phyloP scores from a whole-genome alignment of 1,140 invertebrate species.

The Aradophagus sp. region DNA sequence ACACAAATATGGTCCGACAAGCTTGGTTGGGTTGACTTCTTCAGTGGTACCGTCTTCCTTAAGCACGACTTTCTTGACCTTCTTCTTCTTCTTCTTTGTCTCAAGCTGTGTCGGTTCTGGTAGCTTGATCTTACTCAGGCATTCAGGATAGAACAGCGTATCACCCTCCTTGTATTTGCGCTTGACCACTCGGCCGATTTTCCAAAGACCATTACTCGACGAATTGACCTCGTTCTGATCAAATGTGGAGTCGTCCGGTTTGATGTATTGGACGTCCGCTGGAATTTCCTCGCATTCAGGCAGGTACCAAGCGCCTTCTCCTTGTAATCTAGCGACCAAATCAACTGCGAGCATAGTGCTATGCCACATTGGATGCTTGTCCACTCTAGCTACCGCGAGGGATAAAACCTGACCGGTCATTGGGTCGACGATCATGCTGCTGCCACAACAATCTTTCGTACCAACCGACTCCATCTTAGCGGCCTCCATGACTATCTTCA shows the following conservation, averaged over 20 bases:
- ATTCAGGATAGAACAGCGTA: constrained; percentile 62
- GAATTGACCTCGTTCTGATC: constrained; percentile 33
- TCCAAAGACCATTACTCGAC: constrained; percentile 36
- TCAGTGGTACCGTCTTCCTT: constrained; percentile 52
- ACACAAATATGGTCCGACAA: constrained; percentile 86
- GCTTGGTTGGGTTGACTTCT: constrained; percentile 12
- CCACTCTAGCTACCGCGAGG: constrained; percentile 78
- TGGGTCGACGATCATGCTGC: constrained; percentile 83
- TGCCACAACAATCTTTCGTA: constrained; percentile 66
- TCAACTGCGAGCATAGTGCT: constrained; percentile 90
- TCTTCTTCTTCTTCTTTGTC: constrained; percentile 34
- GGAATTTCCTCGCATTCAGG: constrained; percentile 2
- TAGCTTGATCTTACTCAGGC: constrained; percentile 47
- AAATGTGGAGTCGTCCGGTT: constrained; percentile 6
- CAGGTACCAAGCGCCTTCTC: constrained; percentile 83
- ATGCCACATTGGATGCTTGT: constrained; percentile 86
- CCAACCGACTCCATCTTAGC: constrained; percentile 68
- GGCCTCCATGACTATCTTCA: constrained; percentile 78
- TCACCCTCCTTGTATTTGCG: constrained; percentile 59
- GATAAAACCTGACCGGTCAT: constrained; percentile 78
- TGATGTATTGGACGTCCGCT: constrained; percentile 24
- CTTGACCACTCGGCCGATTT: constrained; percentile 46
- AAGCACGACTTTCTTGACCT: constrained; percentile 14
- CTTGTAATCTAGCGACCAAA: constrained; percentile 86
- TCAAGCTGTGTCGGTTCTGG: constrained; percentile 37